phyloP scores from a whole-genome alignment of 2,888 invertebrate genomes.

The Lamellibrachia satsuma region DNA sequence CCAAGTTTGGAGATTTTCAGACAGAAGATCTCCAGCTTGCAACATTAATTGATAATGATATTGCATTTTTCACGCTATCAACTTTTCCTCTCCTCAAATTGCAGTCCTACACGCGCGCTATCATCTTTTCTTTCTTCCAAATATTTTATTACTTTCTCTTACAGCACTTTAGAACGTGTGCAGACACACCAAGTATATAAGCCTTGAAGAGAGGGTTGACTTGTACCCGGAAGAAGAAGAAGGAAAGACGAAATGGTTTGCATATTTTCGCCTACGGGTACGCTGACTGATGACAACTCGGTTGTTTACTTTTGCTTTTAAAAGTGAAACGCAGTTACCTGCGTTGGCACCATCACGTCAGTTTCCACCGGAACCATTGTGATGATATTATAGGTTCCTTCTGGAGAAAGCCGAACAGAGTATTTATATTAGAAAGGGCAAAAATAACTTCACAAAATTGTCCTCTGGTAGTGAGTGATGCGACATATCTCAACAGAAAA shows the following conservation, averaged over 20 bases:
- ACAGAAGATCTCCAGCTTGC: too few species aligned
- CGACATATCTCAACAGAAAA: conserved; percentile 17
- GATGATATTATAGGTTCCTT: neutral
- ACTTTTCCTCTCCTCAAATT: too few species aligned
- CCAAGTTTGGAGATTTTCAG: too few species aligned
- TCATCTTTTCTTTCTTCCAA: too few species aligned
- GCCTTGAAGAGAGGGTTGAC: too few species aligned
- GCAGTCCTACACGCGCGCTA: too few species aligned
- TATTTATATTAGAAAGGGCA: neutral
- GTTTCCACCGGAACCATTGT: conserved; percentile 31
- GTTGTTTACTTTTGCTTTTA: conserved; percentile 17
- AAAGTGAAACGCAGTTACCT: conserved; percentile 27
- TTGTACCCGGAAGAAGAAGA: too few species aligned
- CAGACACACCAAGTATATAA: too few species aligned
- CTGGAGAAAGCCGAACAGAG: neutral
- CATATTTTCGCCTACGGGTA: neutral
- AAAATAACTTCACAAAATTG: conserved; percentile 4
- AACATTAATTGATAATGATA: too few species aligned
- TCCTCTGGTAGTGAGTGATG: neutral
- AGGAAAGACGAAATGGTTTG: neutral
- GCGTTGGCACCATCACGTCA: conserved; percentile 26
- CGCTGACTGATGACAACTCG: conserved; percentile 2
- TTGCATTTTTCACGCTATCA: too few species aligned
- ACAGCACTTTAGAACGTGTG: too few species aligned
- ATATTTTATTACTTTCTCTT: too few species aligned